Conservation (phyloP, 2,113 vertebrate genomes). For the Cynocephalus volans region DNA sequence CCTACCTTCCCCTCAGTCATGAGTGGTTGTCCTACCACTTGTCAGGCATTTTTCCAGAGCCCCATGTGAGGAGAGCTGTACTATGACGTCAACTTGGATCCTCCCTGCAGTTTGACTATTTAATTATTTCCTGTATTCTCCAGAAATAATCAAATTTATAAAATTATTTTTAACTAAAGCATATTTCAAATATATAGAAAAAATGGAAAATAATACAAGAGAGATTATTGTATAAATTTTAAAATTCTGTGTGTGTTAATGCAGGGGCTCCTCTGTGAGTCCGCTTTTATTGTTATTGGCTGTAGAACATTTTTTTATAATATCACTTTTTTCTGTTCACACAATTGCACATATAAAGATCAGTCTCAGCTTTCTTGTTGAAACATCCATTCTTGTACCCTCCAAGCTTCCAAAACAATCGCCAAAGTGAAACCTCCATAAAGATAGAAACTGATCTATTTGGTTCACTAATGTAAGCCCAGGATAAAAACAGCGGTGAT, state of each 20-base stretch:
- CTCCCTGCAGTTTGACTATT: neutral
- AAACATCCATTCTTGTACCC: neutral
- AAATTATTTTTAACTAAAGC: neutral
- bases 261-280: neutral
- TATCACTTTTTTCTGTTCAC: neutral
- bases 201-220: neutral
- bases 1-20: neutral
- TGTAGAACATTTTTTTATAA: neutral
- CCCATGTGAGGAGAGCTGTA: neutral
- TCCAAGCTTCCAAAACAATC: neutral
- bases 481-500: neutral
- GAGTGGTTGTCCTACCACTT: neutral
- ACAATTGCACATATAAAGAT: neutral
- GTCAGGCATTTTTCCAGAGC: neutral
- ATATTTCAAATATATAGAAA: neutral
- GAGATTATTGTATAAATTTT: neutral
- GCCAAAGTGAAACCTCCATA: neutral
- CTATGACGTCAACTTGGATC: neutral
- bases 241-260: neutral
- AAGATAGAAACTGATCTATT: neutral
- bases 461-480: neutral
- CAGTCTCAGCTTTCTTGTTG: neutral
- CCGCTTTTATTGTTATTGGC: neutral
- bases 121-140: neutral
- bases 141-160: neutral